phyloP scores from a whole-genome alignment of 2,797 vertebrate species.

The Synanceia verrucosa region DNA sequence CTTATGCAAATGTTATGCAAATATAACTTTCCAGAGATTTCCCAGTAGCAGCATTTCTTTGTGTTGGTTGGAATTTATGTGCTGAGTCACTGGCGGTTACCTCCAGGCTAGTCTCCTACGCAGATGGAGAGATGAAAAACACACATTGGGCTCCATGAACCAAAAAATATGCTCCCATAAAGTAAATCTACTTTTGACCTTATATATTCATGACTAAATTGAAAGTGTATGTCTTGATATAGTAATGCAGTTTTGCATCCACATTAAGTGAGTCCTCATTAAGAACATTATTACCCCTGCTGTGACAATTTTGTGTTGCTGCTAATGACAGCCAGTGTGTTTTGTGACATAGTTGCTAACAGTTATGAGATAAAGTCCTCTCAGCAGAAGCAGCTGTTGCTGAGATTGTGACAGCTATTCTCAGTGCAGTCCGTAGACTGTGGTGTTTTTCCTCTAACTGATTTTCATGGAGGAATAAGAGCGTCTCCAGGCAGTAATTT shows the following conservation, averaged over 20 bases:
- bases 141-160: background rate
- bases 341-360: background rate
- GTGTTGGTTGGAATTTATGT: slow-evolving; percentile 35
- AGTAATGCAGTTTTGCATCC: background rate
- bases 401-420: background rate
- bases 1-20: slow-evolving; percentile 70
- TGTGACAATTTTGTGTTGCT: background rate
- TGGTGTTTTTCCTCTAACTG: background rate
- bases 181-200: background rate
- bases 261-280: background rate
- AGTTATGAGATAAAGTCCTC: background rate
- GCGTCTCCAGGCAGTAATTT: slow-evolving; percentile 1
- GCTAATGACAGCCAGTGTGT: background rate
- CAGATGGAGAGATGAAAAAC: background rate
- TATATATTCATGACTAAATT: background rate
- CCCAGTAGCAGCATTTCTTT: slow-evolving; percentile 24
- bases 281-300: background rate
- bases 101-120: slow-evolving; percentile 16
- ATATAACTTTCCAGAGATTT: slow-evolving; percentile 55
- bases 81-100: slow-evolving; percentile 41
- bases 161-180: slow-evolving; percentile 6
- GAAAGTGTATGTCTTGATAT: too few relatives aligned
- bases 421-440: background rate
- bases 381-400: slow-evolving; percentile 9
- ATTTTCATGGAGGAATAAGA: slow-evolving; percentile 11